Base-by-base conservation (phyloP, 2,797 vertebrate species). In the Siniperca obscura region DNA sequence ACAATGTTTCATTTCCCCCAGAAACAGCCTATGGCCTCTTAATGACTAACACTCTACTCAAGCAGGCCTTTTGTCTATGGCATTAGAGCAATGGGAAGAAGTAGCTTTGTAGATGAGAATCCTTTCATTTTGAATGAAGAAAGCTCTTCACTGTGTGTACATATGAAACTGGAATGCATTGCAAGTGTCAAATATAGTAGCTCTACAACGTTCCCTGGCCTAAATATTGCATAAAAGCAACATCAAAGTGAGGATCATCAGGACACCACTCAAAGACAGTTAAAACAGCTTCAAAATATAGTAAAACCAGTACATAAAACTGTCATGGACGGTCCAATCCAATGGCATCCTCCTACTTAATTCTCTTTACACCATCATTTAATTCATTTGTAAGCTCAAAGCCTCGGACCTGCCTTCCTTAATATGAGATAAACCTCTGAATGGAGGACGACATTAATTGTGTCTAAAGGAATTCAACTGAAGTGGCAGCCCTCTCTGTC, bases 401-500 rank as follows among this genome's bases (percentile, higher is more conserved):
- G 83, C 82, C 78, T 74, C 36, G 56, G 84, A 87, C 85, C 80
- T 80, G 77, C 79, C 82, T 56, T 48, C 48, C 25, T 80, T 88
- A 87, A 89, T 85, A 85, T 52, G 74, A 87, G 77, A 83, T 89
- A 92, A 93, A 90, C 77, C 82, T 78, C 69, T 85, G 85, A 92
- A 87, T 82, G 57, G 67, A 85, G 78, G 80, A 73, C 17, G 59
- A 82, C 62, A 81, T 89, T 89, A 91, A 92, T 93, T 90, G 87
- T 74, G 82, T 93, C 83, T 82, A 86, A 92, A 90, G 67, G 50
- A 88, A 92, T 80, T 80, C 80, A 56, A 85, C 70, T 88, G 86
- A 93, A 92, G 79, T 88, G 83, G 87, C 81, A 86, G 83, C 80
- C 80, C 65, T 86, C 71, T 86, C 76, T 85, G 77, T 90, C 90